phyloP scores from a whole-genome alignment of 2,797 vertebrate genomes.

The Thunnus albacares region DNA sequence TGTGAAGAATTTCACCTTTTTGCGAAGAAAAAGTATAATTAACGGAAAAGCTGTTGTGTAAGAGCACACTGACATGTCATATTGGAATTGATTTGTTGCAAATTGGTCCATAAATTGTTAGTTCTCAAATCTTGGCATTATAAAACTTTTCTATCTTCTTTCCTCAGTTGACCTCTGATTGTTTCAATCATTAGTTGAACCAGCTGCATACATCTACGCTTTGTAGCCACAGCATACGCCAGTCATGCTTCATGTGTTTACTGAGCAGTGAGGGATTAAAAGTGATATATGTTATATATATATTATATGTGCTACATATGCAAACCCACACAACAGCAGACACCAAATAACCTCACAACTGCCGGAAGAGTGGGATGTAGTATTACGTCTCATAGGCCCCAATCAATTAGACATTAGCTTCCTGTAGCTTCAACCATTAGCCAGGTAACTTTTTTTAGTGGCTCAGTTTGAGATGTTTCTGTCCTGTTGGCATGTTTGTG shows the following conservation, averaged over 20 bases:
- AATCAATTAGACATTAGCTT: neutral
- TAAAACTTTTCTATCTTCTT: slow-evolving; percentile 5
- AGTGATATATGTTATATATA: neutral
- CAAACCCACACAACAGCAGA: slow-evolving; percentile 14
- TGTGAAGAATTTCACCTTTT: neutral
- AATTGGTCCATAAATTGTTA: neutral
- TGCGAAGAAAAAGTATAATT: neutral
- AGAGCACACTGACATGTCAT: neutral
- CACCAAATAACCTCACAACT: neutral
- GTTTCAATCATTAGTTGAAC: slow-evolving; percentile 41
- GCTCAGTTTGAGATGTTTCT: neutral
- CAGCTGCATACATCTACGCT: slow-evolving; percentile 32
- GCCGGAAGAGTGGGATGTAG: too few species aligned
- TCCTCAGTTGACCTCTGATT: slow-evolving; percentile 4
- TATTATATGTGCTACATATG: neutral
- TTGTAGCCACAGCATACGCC: neutral
- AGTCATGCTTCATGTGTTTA: slow-evolving; percentile 31
- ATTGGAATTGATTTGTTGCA: neutral
- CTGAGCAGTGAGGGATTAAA: slow-evolving; percentile 12
- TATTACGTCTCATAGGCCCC: neutral
- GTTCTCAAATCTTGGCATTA: neutral
- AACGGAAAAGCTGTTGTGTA: neutral
- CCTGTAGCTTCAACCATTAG: neutral
- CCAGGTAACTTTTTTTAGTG: neutral
- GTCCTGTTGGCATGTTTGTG: neutral